Percentiles rank a stretch among this genome's conserved stretches.
Evolutionary conservation across 2,113 vertebrate species (phyloP).

Genomic region (Microcebus jonahi): DNA sequence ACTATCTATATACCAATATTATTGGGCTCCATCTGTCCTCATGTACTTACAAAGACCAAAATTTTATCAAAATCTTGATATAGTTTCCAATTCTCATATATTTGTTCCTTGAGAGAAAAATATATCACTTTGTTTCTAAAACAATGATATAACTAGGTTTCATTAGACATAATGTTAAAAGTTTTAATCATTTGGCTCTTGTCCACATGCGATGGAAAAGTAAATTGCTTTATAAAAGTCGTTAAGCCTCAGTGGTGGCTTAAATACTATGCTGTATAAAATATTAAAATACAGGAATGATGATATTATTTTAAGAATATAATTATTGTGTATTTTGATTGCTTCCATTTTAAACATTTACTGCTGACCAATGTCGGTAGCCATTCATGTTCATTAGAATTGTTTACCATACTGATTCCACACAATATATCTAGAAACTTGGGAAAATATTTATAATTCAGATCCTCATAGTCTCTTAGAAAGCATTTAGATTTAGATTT

Average conservation of each 20-base stretch:
- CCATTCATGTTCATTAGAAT: neutral
- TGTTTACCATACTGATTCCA: neutral
- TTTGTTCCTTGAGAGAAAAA: neutral
- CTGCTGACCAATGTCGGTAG: neutral
- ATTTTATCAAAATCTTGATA: neutral
- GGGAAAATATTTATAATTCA: neutral
- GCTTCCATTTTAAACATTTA: neutral
- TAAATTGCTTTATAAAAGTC: neutral
- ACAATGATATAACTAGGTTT: neutral
- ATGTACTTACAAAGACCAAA: neutral
- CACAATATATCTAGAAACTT: neutral
- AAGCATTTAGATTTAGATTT: neutral
- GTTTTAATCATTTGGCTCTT: neutral
- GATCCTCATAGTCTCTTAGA: neutral
- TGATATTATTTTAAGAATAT: neutral
- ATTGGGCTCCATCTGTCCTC: neutral
- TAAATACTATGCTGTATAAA: neutral
- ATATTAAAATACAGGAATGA: neutral
- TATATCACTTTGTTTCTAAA: neutral
- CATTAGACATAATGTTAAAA: neutral
- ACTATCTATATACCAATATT: neutral
- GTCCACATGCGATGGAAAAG: neutral
- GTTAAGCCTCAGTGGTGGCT: neutral
- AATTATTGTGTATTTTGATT: conserved; percentile 3
- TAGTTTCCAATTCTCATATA: neutral